Conservation (phyloP, 2,113 vertebrate genomes). For the Mohoua ochrocephala region DNA sequence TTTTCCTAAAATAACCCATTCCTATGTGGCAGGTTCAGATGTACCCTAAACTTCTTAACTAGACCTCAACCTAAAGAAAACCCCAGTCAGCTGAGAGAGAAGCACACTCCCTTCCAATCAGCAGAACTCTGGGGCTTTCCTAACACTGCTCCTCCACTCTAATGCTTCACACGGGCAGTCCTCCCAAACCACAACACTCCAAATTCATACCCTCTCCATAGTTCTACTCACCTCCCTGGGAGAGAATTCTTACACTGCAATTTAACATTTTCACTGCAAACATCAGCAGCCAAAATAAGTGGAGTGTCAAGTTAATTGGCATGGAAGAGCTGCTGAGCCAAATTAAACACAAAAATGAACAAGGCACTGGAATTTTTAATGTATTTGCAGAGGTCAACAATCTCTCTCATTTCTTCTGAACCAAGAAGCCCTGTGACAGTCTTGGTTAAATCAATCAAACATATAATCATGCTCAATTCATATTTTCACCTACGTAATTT, state of each 20-base stretch:
- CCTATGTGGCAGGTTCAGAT: neutral
- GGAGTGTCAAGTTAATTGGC: neutral
- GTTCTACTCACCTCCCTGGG: neutral
- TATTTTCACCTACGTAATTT: neutral
- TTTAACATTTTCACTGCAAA: neutral
- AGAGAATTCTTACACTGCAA: neutral
- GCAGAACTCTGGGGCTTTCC: neutral
- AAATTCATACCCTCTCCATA: neutral
- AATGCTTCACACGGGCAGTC: neutral
- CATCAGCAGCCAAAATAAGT: neutral
- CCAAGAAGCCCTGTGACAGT: neutral
- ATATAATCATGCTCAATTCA: neutral
- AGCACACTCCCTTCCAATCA: neutral
- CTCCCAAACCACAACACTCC: neutral
- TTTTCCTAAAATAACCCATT: neutral
- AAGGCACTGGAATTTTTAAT: neutral
- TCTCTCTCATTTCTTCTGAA: neutral
- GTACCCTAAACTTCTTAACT: neutral
- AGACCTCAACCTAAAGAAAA: neutral
- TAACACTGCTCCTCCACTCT: neutral
- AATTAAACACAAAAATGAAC: neutral
- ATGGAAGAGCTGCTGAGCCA: neutral
- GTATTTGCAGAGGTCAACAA: neutral
- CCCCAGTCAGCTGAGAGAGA: neutral
- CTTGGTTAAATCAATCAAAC: neutral